phyloP scores from a whole-genome alignment of 2,888 invertebrate species.

The Euzophera pinguis region DNA sequence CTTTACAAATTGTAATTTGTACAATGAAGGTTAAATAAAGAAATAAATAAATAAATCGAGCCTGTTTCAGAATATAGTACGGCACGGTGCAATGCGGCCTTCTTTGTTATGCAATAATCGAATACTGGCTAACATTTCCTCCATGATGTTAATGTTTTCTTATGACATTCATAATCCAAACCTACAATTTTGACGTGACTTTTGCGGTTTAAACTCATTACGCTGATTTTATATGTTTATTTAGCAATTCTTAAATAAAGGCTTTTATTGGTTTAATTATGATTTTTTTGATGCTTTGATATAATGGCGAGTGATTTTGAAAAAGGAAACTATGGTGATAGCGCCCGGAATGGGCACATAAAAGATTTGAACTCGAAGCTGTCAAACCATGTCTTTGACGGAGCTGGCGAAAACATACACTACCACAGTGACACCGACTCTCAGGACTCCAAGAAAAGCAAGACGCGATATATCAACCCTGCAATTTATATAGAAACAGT shows the following conservation, averaged over 20 bases:
- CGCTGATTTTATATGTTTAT: constrained; percentile 34
- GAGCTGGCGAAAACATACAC: constrained; percentile 65
- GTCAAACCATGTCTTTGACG: constrained; percentile 66
- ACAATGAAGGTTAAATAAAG: no score
- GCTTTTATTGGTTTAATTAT: constrained; percentile 11
- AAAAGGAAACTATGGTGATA: constrained; percentile 61
- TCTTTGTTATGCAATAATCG: no score
- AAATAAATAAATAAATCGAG: no score
- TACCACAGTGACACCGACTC: constrained; percentile 70
- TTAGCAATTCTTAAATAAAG: constrained; percentile 26
- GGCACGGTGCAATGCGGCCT: no score
- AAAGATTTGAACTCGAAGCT: constrained; percentile 37
- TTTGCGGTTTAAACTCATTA: constrained; percentile 31
- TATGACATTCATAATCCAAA: constrained; percentile 25
- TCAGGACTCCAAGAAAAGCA: constrained; percentile 55
- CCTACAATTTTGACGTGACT: constrained; percentile 27
- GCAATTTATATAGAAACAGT: constrained; percentile 80
- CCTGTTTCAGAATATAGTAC: background rate
- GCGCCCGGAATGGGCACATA: constrained; percentile 42
- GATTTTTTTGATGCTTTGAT: background rate
- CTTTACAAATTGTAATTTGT: no score
- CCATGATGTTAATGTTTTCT: background rate
- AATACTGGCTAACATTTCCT: constrained; percentile 11
- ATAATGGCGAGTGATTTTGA: constrained; percentile 55
- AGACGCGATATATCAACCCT: constrained; percentile 79